phyloP scores from a whole-genome alignment of 2,797 vertebrate genomes.

The Sciaenops ocellatus region DNA sequence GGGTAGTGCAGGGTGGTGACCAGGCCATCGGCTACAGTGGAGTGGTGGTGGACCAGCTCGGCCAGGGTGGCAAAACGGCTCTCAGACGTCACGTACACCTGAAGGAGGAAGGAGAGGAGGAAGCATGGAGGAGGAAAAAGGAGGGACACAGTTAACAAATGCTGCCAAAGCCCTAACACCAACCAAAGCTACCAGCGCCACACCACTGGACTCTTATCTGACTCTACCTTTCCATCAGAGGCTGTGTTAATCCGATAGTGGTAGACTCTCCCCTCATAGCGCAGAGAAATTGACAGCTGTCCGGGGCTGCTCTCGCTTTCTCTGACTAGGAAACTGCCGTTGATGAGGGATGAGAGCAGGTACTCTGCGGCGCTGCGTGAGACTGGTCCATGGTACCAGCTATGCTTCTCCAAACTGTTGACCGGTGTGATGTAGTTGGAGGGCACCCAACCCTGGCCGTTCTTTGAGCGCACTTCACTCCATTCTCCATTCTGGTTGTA shows the following conservation, averaged over 20 bases:
- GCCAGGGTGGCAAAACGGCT: slow-evolving; percentile 97
- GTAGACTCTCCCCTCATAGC: slow-evolving; percentile 98
- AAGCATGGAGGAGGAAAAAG: too few relatives aligned
- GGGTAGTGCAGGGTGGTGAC: slow-evolving; percentile 99
- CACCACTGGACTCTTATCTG: not conserved
- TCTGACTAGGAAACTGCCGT: slow-evolving; percentile 97
- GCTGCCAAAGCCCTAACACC: not conserved
- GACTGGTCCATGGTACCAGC: slow-evolving; percentile 99
- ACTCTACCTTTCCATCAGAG: slow-evolving; percentile 93
- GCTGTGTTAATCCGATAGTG: slow-evolving; percentile 99
- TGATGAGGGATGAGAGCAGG: slow-evolving; percentile 97
- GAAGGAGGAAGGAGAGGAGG: not conserved
- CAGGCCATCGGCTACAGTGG: slow-evolving; percentile 96
- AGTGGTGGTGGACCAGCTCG: slow-evolving; percentile 98
- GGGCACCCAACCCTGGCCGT: slow-evolving; percentile 99
- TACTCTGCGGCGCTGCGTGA: slow-evolving; percentile 98
- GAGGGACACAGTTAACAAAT: not conserved
- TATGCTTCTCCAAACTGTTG: slow-evolving; percentile 99
- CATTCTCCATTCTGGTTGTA: slow-evolving; percentile 99
- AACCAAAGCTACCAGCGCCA: not conserved
- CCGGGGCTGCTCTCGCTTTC: slow-evolving; percentile 99
- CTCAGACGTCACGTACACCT: slow-evolving; percentile 98
- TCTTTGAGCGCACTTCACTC: slow-evolving; percentile 99
- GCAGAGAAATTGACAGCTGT: slow-evolving; percentile 97
- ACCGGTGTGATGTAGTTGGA: slow-evolving; percentile 99